Conservation (phyloP, 37 sponge, comb jelly and placozoan species). For the Lycopodina hypogea region DNA sequence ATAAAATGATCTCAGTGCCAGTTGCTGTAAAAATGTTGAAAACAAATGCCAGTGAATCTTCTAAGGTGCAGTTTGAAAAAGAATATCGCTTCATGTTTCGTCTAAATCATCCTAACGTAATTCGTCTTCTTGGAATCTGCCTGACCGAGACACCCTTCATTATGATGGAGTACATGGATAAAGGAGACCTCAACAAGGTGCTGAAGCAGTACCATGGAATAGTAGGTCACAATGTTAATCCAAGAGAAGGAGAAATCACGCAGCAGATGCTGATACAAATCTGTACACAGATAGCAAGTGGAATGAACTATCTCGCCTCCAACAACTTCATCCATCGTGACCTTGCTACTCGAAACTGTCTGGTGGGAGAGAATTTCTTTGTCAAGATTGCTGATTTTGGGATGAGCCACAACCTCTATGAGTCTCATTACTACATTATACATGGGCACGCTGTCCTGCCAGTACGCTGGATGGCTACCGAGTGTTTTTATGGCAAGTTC, state of each 20-base stretch:
- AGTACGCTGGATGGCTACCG: slow-evolving; percentile 75
- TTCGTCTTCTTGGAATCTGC: slow-evolving; percentile 60
- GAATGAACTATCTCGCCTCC: slow-evolving; percentile 72
- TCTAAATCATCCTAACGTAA: slow-evolving; percentile 53
- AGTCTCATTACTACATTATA: slow-evolving; percentile 58
- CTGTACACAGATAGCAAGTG: slow-evolving; percentile 68
- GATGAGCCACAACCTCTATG: slow-evolving; percentile 67
- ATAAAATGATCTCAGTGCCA: slow-evolving; percentile 11
- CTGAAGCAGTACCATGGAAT: slow-evolving; percentile 34
- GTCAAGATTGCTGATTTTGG: slow-evolving; percentile 78
- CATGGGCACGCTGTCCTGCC: slow-evolving; percentile 49
- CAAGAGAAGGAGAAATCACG: not conserved
- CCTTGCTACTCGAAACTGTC: slow-evolving; percentile 73
- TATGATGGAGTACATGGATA: slow-evolving; percentile 73
- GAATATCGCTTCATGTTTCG: slow-evolving; percentile 64
- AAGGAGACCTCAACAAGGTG: slow-evolving; percentile 70
- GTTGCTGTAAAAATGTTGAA: slow-evolving; percentile 64
- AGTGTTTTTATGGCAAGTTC: slow-evolving; percentile 75
- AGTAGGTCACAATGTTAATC: not conserved
- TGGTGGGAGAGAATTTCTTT: slow-evolving; percentile 54
- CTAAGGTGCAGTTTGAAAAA: slow-evolving; percentile 44
- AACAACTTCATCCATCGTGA: slow-evolving; percentile 64
- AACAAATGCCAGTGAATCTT: not conserved
- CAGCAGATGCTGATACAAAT: slow-evolving; percentile 40
- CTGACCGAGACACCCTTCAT: slow-evolving; percentile 29